Percentiles rank a stretch among this genome's conserved stretches.
Evolutionary conservation across 2,113 vertebrate species (phyloP).

Genomic region (Heteronetta atricapilla): DNA sequence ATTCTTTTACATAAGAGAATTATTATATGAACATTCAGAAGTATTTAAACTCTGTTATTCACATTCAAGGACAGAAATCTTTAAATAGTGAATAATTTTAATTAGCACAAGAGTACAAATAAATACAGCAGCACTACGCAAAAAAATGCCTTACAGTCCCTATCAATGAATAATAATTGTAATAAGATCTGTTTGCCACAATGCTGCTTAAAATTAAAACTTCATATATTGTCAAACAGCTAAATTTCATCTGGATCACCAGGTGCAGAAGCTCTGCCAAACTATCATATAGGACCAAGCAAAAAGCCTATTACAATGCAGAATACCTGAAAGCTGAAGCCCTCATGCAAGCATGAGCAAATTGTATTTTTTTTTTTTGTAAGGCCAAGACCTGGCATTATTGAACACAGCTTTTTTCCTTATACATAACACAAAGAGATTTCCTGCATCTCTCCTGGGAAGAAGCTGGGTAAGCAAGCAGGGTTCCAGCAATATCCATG

Average conservation of each 20-base stretch:
- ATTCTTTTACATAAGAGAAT: slow-evolving; percentile 25
- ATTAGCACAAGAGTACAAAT: slow-evolving; percentile 40
- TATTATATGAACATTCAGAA: slow-evolving; percentile 46
- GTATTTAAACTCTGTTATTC: slow-evolving; percentile 24
- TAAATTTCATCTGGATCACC: neutral
- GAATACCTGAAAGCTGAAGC: slow-evolving; percentile 14
- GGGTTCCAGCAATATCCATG: neutral
- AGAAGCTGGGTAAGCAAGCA: slow-evolving; percentile 18
- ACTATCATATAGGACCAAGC: neutral
- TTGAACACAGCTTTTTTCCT: neutral
- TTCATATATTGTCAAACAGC: neutral
- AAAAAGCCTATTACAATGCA: neutral
- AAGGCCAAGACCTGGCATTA: neutral
- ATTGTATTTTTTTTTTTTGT: slow-evolving; percentile 6
- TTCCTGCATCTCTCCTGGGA: neutral
- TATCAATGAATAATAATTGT: slow-evolving; percentile 4
- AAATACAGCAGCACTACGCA: slow-evolving; percentile 33
- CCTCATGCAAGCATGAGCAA: slow-evolving; percentile 18
- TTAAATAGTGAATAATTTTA: slow-evolving; percentile 31
- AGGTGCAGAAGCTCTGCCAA: slow-evolving; percentile 14
- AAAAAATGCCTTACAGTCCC: neutral
- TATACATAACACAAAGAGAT: neutral
- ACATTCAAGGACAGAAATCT: slow-evolving; percentile 50
- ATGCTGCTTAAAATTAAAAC: neutral
- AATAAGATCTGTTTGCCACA: neutral